Conservation (phyloP, 2,113 vertebrate species). For the Seriola rivoliana region DNA sequence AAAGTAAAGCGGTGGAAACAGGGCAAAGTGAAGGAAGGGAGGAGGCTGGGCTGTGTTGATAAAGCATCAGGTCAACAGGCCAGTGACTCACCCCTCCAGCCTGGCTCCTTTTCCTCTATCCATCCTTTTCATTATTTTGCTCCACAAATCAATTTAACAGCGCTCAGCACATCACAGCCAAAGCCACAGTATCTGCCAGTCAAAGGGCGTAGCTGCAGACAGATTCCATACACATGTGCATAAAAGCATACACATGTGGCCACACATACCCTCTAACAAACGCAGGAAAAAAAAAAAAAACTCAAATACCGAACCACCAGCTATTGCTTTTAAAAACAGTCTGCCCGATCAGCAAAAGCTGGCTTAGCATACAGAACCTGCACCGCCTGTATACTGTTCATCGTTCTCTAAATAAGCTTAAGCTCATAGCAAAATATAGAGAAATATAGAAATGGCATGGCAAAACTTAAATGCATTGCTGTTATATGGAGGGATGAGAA, state of each 20-base stretch:
- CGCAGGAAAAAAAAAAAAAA: slow-evolving; percentile 9
- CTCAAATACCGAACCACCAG: slow-evolving; percentile 25
- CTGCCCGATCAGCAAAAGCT: slow-evolving; percentile 36
- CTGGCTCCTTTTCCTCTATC: slow-evolving; percentile 29
- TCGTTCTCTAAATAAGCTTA: slow-evolving; percentile 27
- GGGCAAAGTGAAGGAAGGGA: slow-evolving; percentile 8
- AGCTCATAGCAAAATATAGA: slow-evolving; percentile 42
- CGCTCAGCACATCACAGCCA: slow-evolving; percentile 47
- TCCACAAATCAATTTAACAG: slow-evolving; percentile 26
- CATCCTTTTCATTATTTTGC: slow-evolving; percentile 27
- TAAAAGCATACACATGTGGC: slow-evolving; percentile 35
- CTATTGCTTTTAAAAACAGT: slow-evolving; percentile 24
- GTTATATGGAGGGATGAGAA: slow-evolving; percentile 53
- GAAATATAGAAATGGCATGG: slow-evolving; percentile 17
- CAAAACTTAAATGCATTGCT: slow-evolving; percentile 28
- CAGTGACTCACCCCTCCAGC: slow-evolving; percentile 9
- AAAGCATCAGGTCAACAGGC: slow-evolving; percentile 29
- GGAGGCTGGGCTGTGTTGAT: slow-evolving; percentile 20
- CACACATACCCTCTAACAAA: slow-evolving; percentile 40
- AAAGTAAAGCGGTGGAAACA: slow-evolving; percentile 42
- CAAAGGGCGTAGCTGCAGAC: slow-evolving; percentile 51
- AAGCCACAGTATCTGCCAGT: slow-evolving; percentile 49
- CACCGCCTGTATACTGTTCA: slow-evolving; percentile 17
- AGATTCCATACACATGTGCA: slow-evolving; percentile 37
- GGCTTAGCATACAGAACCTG: slow-evolving; percentile 33